Evolutionary conservation across 2,113 vertebrate species (phyloP).

Genomic region (Glaucomys volans): DNA sequence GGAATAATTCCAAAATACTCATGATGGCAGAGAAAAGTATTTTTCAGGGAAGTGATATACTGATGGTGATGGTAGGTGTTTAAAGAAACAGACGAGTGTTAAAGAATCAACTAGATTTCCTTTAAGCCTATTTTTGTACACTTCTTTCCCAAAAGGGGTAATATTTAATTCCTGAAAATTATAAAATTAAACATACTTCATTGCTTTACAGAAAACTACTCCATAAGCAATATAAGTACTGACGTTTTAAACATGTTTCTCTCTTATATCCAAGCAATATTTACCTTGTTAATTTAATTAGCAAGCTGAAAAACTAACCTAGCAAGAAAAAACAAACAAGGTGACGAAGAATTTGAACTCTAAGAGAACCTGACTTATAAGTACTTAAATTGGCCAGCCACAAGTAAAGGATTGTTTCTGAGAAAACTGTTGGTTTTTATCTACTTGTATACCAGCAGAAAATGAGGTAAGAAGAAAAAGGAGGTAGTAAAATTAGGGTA

Average conservation of each 20-base stretch:
- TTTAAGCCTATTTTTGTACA: neutral
- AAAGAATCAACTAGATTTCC: slow-evolving; percentile 12
- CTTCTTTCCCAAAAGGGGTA: neutral
- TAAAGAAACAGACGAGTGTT: neutral
- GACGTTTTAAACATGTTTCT: neutral
- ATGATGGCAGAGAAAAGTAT: neutral
- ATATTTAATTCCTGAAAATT: neutral
- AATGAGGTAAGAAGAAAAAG: neutral
- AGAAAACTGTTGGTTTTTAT: neutral
- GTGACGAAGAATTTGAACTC: too few species aligned
- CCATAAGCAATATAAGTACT: neutral
- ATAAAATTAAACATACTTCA: neutral
- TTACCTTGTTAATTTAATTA: neutral
- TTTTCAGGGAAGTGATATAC: neutral
- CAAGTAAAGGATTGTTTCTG: neutral
- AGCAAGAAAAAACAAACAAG: neutral
- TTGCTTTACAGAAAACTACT: neutral
- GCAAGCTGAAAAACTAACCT: neutral
- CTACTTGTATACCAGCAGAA: neutral
- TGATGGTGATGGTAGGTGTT: neutral
- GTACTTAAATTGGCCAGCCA: neutral
- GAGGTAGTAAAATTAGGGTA: too few species aligned
- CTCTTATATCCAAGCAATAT: neutral
- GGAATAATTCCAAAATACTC: neutral
- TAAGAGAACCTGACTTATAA: neutral